Conservation (phyloP, 53 echinoderm and acorn worm species). For the Actinopyga echinites region DNA sequence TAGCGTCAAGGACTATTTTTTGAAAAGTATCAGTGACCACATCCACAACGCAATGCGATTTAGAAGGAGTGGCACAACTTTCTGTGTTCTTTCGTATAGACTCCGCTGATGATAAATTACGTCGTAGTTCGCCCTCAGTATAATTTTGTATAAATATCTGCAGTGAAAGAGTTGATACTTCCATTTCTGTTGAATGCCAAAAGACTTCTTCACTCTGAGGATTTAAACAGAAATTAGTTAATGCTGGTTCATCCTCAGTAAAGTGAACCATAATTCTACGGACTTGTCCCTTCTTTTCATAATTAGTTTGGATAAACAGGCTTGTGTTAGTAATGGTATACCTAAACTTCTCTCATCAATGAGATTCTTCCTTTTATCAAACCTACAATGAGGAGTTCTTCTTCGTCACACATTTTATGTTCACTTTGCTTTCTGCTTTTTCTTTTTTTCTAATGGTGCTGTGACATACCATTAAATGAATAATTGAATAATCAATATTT, state of each 20-base stretch:
- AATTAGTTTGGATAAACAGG: no score
- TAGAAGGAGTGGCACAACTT: background rate
- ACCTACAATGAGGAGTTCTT: no score
- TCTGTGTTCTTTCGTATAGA: background rate
- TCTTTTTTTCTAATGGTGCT: no score
- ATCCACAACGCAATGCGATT: constrained; percentile 57
- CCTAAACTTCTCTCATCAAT: no score
- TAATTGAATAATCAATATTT: no score
- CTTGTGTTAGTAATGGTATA: no score
- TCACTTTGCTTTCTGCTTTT: no score
- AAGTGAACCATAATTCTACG: background rate
- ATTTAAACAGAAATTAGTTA: background rate
- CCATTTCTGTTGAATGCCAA: constrained; percentile 43
- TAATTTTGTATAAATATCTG: constrained; percentile 72
- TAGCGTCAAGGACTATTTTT: constrained; percentile 69
- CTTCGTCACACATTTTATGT: no score
- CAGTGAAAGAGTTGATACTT: constrained; percentile 40
- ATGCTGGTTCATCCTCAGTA: background rate
- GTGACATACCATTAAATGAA: no score
- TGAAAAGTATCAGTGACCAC: constrained; percentile 70
- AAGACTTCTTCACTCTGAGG: constrained; percentile 79
- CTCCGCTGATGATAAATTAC: constrained; percentile 60
- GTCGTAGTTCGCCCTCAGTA: constrained; percentile 65
- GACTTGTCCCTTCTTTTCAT: no score
- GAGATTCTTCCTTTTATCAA: no score